phyloP scores from a whole-genome alignment of 30 jellyfish, hydroid and myxozoan genomes.

The Aurelia sp. region DNA sequence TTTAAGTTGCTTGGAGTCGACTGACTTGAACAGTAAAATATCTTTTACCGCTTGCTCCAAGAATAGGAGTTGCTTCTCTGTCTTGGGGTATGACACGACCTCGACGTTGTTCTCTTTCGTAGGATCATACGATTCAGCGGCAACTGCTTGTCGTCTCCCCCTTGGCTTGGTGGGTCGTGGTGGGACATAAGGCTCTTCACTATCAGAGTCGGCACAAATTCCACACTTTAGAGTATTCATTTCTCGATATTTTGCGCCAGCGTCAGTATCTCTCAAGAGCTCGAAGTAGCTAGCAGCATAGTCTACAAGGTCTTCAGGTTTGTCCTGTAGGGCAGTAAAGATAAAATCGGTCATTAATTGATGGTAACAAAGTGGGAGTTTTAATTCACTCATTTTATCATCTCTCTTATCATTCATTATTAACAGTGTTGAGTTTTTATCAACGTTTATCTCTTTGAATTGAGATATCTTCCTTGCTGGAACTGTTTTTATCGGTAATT shows the following conservation, averaged over 20 bases:
- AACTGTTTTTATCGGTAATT: too few relatives aligned
- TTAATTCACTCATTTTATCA: slow-evolving; percentile 30
- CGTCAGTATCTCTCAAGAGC: slow-evolving; percentile 54
- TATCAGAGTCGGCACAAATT: slow-evolving; percentile 49
- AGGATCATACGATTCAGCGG: slow-evolving; percentile 99
- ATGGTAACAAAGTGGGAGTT: slow-evolving; percentile 66
- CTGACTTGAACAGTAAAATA: slow-evolving; percentile 83
- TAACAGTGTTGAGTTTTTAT: too few relatives aligned
- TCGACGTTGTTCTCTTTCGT: slow-evolving; percentile 80
- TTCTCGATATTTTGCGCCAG: slow-evolving; percentile 52
- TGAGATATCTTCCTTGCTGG: too few relatives aligned
- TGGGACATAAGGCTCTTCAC: slow-evolving; percentile 76
- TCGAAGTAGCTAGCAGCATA: slow-evolving; percentile 77
- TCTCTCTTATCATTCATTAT: too few relatives aligned
- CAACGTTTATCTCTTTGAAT: too few relatives aligned
- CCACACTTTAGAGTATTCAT: slow-evolving; percentile 6
- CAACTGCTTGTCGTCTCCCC: slow-evolving; percentile 99
- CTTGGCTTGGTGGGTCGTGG: slow-evolving; percentile 92
- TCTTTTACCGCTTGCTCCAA: slow-evolving; percentile 86
- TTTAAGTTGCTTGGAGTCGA: slow-evolving; percentile 74
- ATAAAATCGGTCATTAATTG: slow-evolving; percentile 61
- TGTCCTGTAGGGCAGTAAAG: slow-evolving; percentile 78
- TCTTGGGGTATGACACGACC: slow-evolving; percentile 80
- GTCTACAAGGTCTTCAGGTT: slow-evolving; percentile 80
- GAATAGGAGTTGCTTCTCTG: slow-evolving; percentile 82